Conservation (phyloP, 2,888 invertebrate species). For the Lissonota sp. region DNA sequence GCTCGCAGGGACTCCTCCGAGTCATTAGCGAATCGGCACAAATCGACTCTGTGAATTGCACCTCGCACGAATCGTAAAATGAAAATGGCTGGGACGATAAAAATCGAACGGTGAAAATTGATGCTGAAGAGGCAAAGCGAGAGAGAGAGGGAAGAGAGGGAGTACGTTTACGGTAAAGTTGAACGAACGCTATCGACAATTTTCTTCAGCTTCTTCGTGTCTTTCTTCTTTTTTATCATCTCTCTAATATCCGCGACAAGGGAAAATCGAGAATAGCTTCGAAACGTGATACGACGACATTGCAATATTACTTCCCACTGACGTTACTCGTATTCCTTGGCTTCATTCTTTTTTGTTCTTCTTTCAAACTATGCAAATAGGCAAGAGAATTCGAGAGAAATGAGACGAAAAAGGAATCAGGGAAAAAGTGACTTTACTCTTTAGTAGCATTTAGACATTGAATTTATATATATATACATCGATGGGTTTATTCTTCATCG, state of each 20-base stretch:
- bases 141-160: not conserved
- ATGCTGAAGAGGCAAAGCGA: not conserved
- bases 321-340: slow-evolving; percentile 24
- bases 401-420: not conserved
- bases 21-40: slow-evolving; percentile 56
- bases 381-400: not conserved
- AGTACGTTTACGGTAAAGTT: slow-evolving; percentile 39
- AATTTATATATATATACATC: not conserved
- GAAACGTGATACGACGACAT: slow-evolving; percentile 38
- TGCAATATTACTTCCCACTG: slow-evolving; percentile 31
- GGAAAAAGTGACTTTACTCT: not conserved
- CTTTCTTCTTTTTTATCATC: slow-evolving; percentile 19
- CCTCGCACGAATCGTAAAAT: slow-evolving; percentile 40
- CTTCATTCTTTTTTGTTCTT: not conserved
- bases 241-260: slow-evolving; percentile 35
- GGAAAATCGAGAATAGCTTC: slow-evolving; percentile 24
- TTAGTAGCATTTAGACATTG: not conserved
- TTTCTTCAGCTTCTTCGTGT: not conserved
- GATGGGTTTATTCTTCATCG: not conserved
- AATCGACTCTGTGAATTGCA: slow-evolving; percentile 44
- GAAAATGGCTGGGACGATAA: slow-evolving; percentile 39
- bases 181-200: slow-evolving; percentile 26
- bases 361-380: not conserved
- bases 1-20: slow-evolving; percentile 11
- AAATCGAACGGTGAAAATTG: slow-evolving; percentile 30